Conservation (phyloP, 2,888 invertebrate species). For the Phaedon cochleariae region DNA sequence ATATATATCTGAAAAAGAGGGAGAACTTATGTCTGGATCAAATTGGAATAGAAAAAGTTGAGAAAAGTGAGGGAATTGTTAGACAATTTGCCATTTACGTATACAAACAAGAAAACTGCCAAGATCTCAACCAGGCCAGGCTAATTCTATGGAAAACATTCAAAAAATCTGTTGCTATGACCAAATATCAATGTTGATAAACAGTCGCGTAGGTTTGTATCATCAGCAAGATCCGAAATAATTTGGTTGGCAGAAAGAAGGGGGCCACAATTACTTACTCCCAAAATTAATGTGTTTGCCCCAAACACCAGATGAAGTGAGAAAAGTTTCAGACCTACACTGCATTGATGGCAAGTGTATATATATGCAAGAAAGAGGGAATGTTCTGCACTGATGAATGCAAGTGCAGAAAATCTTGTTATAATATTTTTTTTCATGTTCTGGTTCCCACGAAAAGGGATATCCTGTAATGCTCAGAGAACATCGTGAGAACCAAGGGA, state of each 20-base stretch:
- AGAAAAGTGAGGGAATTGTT: background rate
- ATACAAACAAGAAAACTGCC: no score
- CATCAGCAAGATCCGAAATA: background rate
- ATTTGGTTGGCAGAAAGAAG: background rate
- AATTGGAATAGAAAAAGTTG: background rate
- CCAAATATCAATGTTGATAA: background rate
- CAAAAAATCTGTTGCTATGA: background rate
- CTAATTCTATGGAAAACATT: background rate
- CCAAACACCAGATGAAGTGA: background rate
- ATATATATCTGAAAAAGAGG: background rate
- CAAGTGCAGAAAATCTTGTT: no score
- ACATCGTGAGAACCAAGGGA: no score
- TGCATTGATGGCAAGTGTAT: no score
- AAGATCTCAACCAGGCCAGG: background rate
- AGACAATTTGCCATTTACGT: background rate
- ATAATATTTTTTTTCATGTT: no score
- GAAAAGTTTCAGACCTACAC: no score
- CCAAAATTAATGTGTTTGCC: background rate
- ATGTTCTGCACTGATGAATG: no score
- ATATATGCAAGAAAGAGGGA: background rate
- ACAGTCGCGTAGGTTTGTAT: background rate
- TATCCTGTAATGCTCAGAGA: no score
- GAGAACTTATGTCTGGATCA: background rate
- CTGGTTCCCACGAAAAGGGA: no score
- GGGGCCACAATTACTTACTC: no score